A percentile compares a stretch with the other conserved stretches of the same genome.
These are phyloP conservation scores for Ganaspis sp. DNA, from an alignment of 1,140 invertebrate genomes.

Conservation along the genomic window DNA sequence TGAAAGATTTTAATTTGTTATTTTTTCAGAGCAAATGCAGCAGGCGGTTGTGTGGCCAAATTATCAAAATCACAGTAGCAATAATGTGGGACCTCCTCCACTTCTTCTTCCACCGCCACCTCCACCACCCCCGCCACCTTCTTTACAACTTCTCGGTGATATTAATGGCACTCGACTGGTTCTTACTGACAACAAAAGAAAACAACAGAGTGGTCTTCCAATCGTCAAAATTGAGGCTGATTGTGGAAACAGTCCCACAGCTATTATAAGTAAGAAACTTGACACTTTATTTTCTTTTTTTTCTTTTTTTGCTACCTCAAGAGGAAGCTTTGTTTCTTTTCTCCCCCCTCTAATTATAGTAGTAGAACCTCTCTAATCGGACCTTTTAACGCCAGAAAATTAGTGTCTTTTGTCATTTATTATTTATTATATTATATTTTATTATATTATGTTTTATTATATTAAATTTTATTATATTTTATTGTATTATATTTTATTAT, in stretches of 20 bases:
- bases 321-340: no score
- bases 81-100: constrained; percentile 75
- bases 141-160: constrained; percentile 79
- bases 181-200: constrained; percentile 77
- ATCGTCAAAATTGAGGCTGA: constrained; percentile 83
- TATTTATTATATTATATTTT: background rate
- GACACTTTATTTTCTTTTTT: constrained; percentile 11
- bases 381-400: no score
- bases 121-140: constrained; percentile 81
- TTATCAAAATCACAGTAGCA: constrained; percentile 75
- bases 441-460: no score
- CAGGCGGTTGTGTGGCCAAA: constrained; percentile 86
- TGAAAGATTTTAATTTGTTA: constrained; percentile 33
- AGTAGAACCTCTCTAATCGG: no score
- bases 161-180: constrained; percentile 75
- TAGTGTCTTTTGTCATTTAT: no score
- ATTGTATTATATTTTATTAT: no score
- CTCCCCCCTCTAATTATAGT: no score
- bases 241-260: constrained; percentile 69
- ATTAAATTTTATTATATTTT: no score
- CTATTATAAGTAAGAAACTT: constrained; percentile 68
- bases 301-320: background rate
- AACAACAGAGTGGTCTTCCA: constrained; percentile 79
- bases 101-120: constrained; percentile 81
- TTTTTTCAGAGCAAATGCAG: constrained; percentile 81